phyloP scores from a whole-genome alignment of 2,797 vertebrate genomes.

The Sebastes hopkinsi region DNA sequence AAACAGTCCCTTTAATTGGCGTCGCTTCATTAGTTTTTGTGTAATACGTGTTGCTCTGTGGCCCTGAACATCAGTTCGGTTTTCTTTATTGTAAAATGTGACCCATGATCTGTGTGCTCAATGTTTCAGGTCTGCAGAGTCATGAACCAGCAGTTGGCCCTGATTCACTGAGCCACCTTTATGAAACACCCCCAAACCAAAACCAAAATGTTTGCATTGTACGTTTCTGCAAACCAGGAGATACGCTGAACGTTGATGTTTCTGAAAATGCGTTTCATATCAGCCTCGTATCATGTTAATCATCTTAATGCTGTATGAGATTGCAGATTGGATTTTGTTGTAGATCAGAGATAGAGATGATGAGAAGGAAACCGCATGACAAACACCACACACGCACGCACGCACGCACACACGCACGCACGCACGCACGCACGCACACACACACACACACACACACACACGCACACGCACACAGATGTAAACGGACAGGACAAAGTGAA shows the following conservation, averaged over 20 bases:
- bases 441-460: no score
- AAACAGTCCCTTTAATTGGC: not conserved
- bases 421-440: no score
- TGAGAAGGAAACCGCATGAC: not conserved
- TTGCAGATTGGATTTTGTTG: not conserved
- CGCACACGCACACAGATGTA: not conserved
- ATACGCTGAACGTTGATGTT: no score
- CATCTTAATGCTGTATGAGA: not conserved
- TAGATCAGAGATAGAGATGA: slow-evolving; percentile 3
- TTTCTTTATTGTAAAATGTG: not conserved
- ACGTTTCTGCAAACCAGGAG: no score
- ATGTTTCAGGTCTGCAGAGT: not conserved
- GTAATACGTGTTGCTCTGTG: not conserved
- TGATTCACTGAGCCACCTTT: not conserved
- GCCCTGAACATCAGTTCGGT: not conserved
- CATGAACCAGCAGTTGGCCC: not conserved
- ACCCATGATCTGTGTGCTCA: not conserved
- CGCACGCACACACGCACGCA: no score
- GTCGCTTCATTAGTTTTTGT: not conserved
- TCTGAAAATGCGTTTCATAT: no score
- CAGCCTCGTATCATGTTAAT: not conserved
- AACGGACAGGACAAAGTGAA: no score
- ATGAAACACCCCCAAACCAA: not conserved
- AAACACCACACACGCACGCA: not conserved
- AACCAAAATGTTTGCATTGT: no score